Conservation (phyloP, 2,797 vertebrate species). For the Cheracebus regulus region DNA sequence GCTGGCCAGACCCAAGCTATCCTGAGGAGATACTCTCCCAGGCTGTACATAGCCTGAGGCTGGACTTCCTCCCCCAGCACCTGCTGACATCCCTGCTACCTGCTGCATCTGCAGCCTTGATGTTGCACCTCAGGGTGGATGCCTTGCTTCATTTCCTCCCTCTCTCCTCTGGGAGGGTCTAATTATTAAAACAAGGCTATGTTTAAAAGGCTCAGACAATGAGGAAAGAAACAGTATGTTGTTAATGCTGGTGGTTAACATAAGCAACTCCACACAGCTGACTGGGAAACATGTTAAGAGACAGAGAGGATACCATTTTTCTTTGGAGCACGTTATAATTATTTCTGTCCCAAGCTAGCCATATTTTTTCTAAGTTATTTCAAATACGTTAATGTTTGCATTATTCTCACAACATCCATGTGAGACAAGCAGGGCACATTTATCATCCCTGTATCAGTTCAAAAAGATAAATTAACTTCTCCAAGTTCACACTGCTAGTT, state of each 20-base stretch:
- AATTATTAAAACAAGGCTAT: not conserved
- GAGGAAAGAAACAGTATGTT: not conserved
- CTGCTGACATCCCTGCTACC: not conserved
- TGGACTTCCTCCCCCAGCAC: too few species aligned
- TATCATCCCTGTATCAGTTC: not conserved
- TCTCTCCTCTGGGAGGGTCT: not conserved
- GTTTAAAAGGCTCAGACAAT: not conserved
- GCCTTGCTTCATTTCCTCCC: not conserved
- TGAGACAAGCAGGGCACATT: not conserved
- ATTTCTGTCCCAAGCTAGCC: not conserved
- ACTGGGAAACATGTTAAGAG: not conserved
- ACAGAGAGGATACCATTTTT: not conserved
- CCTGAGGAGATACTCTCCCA: rapidly evolving
- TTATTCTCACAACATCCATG: not conserved
- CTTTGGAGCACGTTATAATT: too few species aligned
- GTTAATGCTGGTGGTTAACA: not conserved
- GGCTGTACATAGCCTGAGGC: not conserved
- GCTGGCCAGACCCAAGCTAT: not conserved
- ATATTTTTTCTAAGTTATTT: not conserved
- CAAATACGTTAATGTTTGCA: not conserved
- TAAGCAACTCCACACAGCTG: not conserved
- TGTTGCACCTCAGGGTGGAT: not conserved
- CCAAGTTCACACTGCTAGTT: not conserved
- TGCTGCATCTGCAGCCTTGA: too few species aligned
- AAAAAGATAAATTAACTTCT: not conserved